These are phyloP conservation scores for Nesoenas mayeri DNA, from an alignment of 2,113 vertebrate genomes.

Conservation along the genomic window DNA sequence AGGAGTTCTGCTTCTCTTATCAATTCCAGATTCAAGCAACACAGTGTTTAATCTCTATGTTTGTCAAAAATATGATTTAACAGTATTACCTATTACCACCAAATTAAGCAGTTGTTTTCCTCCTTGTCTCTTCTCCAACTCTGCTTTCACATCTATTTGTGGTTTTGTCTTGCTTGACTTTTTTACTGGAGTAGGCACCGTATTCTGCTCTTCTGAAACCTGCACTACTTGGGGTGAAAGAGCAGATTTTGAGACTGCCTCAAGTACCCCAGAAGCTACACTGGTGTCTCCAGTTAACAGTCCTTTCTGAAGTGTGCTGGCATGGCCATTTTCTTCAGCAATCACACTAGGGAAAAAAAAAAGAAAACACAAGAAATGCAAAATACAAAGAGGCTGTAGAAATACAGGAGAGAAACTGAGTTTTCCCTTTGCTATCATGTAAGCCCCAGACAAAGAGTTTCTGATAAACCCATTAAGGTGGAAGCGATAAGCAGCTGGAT, in stretches of 20 bases:
- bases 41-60: not conserved
- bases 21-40: not conserved
- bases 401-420: not conserved
- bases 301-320: constrained; percentile 70
- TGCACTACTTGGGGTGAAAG: constrained; percentile 49
- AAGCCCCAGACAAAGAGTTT: not conserved
- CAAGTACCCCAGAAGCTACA: constrained; percentile 34
- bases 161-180: constrained; percentile 84
- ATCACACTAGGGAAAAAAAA: constrained; percentile 54
- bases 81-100: constrained; percentile 90
- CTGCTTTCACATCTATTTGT: constrained; percentile 87
- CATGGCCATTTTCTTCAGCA: constrained; percentile 82
- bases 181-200: constrained; percentile 73
- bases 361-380: constrained; percentile 34
- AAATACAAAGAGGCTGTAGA: not conserved
- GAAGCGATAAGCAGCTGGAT: constrained; percentile 29
- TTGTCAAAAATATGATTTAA: not conserved
- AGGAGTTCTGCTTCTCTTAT: not conserved
- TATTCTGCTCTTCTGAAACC: constrained; percentile 76
- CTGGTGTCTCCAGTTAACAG: constrained; percentile 69
- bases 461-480: constrained; percentile 13
- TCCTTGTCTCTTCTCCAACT: constrained; percentile 94
- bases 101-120: constrained; percentile 94
- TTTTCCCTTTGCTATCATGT: not conserved
- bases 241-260: constrained; percentile 71